phyloP scores from a whole-genome alignment of 2,797 vertebrate genomes.

The Heteromormyrus szaboi region DNA sequence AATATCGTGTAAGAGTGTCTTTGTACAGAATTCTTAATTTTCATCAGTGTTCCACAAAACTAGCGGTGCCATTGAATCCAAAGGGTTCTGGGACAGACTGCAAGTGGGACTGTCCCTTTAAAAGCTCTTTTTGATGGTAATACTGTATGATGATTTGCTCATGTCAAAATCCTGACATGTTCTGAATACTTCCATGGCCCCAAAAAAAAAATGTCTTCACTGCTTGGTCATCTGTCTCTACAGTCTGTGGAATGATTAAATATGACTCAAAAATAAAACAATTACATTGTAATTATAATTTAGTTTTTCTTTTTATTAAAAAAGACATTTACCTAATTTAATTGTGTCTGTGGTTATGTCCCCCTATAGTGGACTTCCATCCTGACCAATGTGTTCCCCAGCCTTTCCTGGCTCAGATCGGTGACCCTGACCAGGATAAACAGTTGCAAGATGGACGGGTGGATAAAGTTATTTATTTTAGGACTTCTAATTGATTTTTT shows the following conservation, averaged over 20 bases:
- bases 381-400: background rate
- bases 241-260: background rate
- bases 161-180: background rate
- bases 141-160: background rate
- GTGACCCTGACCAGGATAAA: background rate
- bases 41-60: background rate
- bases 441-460: background rate
- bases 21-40: background rate
- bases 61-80: background rate
- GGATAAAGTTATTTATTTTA: slow-evolving; percentile 2
- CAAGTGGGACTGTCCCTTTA: background rate
- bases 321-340: background rate
- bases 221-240: background rate
- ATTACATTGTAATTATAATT: background rate
- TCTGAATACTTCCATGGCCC: background rate
- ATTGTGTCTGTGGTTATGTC: background rate
- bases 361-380: background rate
- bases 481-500: background rate
- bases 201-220: background rate
- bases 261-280: background rate
- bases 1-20: background rate
- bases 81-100: background rate
- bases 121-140: background rate
- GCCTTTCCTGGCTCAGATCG: background rate
- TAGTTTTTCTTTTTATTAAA: background rate